Evolutionary conservation across 1,140 invertebrate species (phyloP).

Genomic region (Sipha flava): DNA sequence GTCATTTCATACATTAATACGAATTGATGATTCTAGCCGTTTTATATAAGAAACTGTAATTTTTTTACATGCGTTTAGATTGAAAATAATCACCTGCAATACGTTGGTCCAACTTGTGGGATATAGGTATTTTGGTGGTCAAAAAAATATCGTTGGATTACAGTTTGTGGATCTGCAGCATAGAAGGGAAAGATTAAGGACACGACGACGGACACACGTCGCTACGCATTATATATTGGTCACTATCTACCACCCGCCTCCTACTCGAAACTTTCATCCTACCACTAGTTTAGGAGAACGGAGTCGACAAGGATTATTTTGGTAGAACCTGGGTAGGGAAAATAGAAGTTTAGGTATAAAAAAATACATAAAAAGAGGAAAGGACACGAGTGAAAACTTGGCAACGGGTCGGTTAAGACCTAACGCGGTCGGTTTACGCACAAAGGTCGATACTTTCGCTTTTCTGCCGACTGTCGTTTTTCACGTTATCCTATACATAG

Average conservation of each 20-base stretch:
- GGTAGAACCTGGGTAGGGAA: background rate
- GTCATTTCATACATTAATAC: background rate
- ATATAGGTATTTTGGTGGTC: background rate
- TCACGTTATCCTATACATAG: background rate
- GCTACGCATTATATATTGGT: background rate
- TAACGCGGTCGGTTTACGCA: background rate
- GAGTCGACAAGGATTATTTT: background rate
- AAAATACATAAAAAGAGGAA: constrained; percentile 4
- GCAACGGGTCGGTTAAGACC: constrained; percentile 28
- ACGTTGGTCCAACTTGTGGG: background rate
- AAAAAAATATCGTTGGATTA: background rate
- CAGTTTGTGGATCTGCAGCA: background rate
- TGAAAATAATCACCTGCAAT: background rate
- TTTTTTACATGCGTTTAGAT: background rate
- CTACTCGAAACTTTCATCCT: background rate
- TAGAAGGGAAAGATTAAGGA: background rate
- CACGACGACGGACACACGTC: background rate
- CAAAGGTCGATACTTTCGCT: constrained; percentile 27
- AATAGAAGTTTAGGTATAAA: background rate
- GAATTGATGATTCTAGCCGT: constrained; percentile 20
- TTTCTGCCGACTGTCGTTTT: background rate
- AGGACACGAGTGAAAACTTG: constrained; percentile 10
- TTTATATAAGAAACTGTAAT: background rate
- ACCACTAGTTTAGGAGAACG: background rate
- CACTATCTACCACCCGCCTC: background rate